phyloP scores from a whole-genome alignment of 1,140 invertebrate genomes.

The Orius laevigatus region DNA sequence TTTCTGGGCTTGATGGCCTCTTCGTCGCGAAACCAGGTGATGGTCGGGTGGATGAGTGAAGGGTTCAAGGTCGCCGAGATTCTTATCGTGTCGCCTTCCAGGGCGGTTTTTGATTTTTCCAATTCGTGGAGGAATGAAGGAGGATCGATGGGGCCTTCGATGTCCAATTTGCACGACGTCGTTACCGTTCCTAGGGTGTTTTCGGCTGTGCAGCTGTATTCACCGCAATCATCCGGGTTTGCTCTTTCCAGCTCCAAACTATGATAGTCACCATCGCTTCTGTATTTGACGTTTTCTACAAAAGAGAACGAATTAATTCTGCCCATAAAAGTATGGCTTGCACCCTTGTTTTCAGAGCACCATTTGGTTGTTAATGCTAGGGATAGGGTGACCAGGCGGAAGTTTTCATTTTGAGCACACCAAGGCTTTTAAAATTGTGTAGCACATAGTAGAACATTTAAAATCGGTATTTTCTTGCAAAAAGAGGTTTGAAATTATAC shows the following conservation, averaged over 20 bases:
- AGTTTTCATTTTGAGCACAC: too few species aligned
- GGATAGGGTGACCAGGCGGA: too few species aligned
- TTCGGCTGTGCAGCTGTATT: conserved; percentile 1
- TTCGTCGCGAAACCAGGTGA: background rate
- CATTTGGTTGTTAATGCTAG: too few species aligned
- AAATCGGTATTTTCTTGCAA: too few species aligned
- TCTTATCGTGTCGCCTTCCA: background rate
- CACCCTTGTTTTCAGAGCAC: too few species aligned
- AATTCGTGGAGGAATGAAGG: background rate
- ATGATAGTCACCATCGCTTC: conserved; percentile 3
- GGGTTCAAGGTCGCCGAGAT: background rate
- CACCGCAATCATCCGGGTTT: conserved; percentile 2
- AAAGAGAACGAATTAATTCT: background rate
- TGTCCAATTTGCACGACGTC: background rate
- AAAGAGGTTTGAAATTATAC: too few species aligned
- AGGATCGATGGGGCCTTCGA: background rate
- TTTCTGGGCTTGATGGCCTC: conserved; percentile 1
- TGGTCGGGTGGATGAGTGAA: background rate
- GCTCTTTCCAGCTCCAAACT: conserved; percentile 1
- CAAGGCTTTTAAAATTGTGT: too few species aligned
- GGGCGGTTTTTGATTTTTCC: conserved; percentile 1
- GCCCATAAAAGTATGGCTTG: too few species aligned
- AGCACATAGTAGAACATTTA: too few species aligned
- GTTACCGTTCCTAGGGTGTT: background rate
- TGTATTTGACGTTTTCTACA: conserved; percentile 1